phyloP scores from a whole-genome alignment of 2,797 vertebrate species.

The Antrozous pallidus region DNA sequence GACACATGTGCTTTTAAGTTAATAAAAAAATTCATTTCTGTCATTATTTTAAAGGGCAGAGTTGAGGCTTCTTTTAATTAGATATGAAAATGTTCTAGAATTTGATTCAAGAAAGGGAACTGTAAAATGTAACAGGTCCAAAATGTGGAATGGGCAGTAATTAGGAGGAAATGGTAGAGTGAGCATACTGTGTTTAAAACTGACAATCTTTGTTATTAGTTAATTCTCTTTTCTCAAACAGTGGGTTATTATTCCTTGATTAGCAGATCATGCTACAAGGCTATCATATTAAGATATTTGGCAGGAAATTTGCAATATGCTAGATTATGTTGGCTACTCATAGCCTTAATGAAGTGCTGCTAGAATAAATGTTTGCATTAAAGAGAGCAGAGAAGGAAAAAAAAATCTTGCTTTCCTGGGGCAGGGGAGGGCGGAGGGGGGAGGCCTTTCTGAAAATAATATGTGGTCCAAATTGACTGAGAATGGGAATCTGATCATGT shows the following conservation, averaged over 20 bases:
- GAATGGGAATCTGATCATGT: not conserved
- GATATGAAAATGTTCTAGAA: not conserved
- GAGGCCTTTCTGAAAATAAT: not conserved
- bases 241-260: not conserved
- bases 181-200: not conserved
- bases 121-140: not conserved
- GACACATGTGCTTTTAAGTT: not conserved
- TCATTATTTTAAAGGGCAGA: conserved; percentile 3
- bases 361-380: not conserved
- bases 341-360: not conserved
- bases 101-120: not conserved
- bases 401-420: not conserved
- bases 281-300: not conserved
- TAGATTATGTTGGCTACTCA: not conserved
- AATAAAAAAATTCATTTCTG: not conserved
- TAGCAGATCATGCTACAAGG: not conserved
- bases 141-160: not conserved
- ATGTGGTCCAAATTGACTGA: not conserved
- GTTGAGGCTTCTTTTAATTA: not conserved
- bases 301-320: not conserved
- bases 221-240: not conserved
- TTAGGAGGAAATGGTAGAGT: not conserved
- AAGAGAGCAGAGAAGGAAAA: not conserved
- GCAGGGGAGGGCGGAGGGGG: too few relatives aligned
- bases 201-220: not conserved